phyloP scores from a whole-genome alignment of 2,888 invertebrate genomes.

The Anarsia innoxiella region DNA sequence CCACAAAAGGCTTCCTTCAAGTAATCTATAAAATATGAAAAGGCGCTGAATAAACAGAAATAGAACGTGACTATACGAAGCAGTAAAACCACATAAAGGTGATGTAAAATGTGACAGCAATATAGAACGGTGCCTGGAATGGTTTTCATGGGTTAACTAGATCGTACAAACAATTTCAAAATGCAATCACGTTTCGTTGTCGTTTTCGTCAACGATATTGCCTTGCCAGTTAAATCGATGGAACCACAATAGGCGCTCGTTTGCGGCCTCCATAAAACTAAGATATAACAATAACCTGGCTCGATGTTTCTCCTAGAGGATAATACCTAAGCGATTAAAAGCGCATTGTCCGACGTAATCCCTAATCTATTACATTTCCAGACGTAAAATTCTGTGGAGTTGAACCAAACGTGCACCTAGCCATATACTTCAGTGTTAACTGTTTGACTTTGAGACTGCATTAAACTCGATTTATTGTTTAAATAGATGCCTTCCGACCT shows the following conservation, averaged over 20 bases:
- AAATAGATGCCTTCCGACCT: no score
- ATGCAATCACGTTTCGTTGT: conserved; percentile 45
- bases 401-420: no score
- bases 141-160: conserved; percentile 1
- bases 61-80: background rate
- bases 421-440: no score
- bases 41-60: background rate
- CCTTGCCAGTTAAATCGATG: conserved; percentile 51
- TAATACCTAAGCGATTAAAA: conserved; percentile 34
- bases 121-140: conserved; percentile 2
- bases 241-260: conserved; percentile 53
- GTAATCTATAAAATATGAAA: background rate
- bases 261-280: conserved; percentile 55
- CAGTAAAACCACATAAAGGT: background rate
- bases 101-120: background rate
- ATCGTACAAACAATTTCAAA: conserved; percentile 28
- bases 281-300: conserved; percentile 51
- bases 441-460: no score
- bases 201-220: conserved; percentile 50
- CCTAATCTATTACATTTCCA: conserved; percentile 29
- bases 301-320: conserved; percentile 26
- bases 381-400: conserved; percentile 19
- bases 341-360: conserved; percentile 39
- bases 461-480: no score
- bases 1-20: no score